Percentiles rank a stretch among this genome's conserved stretches.
Conservation (phyloP, 37 sponge, comb jelly and placozoan species). For the Diacarnus erythraeanus region DNA sequence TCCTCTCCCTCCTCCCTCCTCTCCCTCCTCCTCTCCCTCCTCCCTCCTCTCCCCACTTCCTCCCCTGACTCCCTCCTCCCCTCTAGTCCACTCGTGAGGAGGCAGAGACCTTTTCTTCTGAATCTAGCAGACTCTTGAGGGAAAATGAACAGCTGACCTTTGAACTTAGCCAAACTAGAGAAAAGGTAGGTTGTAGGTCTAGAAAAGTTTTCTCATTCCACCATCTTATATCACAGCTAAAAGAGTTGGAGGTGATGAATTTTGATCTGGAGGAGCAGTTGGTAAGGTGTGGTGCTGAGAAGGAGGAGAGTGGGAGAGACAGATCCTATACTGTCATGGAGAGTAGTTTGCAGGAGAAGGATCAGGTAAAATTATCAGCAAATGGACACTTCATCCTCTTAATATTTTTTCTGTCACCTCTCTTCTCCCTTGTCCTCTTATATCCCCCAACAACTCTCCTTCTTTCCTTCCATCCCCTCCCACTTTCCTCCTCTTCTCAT, state of each 20-base stretch:
- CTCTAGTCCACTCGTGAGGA: slow-evolving; percentile 1
- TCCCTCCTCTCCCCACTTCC: background rate
- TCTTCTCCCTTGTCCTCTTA: background rate
- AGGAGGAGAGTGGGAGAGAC: slow-evolving; percentile 5
- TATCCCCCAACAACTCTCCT: no score
- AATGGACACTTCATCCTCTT: no score
- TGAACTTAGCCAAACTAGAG: background rate
- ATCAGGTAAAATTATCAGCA: no score
- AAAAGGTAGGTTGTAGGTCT: slow-evolving; percentile 10
- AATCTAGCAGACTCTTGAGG: background rate
- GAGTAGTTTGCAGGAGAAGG: slow-evolving; percentile 19
- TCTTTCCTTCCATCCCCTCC: no score
- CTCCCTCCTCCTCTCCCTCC: background rate
- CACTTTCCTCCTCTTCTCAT: no score
- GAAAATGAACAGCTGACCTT: slow-evolving; percentile 16
- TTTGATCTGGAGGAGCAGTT: slow-evolving; percentile 42
- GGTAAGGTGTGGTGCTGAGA: background rate
- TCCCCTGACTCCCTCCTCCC: background rate
- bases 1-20: background rate
- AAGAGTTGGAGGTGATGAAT: slow-evolving; percentile 28
- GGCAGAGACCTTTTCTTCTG: background rate
- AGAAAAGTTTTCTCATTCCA: background rate
- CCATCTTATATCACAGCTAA: slow-evolving; percentile 10
- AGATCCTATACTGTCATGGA: slow-evolving; percentile 26
- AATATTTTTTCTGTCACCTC: no score